Conservation (phyloP, 2,888 invertebrate genomes). For the Melinaea menophilus region DNA sequence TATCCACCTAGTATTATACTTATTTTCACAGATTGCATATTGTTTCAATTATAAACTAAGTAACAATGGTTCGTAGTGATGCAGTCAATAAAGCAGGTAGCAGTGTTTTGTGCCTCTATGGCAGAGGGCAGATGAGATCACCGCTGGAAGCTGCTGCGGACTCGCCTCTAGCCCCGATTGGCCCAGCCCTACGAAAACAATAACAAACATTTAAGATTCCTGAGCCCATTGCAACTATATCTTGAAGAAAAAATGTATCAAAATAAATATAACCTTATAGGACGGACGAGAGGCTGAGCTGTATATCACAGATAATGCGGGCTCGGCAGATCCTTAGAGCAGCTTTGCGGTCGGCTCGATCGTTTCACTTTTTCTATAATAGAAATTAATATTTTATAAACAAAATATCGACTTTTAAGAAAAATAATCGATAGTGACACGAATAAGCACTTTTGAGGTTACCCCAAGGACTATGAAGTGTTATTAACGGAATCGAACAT, state of each 20-base stretch:
- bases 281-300: conserved; percentile 79
- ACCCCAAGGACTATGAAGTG: conserved; percentile 42
- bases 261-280: conserved; percentile 63
- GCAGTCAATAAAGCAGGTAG: conserved; percentile 81
- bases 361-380: conserved; percentile 59
- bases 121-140: conserved; percentile 76
- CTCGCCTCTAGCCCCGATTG: conserved; percentile 82
- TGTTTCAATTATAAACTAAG: conserved; percentile 79
- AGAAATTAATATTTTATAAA: conserved; percentile 26
- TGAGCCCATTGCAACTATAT: conserved; percentile 15
- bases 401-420: conserved; percentile 12
- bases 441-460: conserved; percentile 59
- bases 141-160: conserved; percentile 76
- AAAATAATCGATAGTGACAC: conserved; percentile 32
- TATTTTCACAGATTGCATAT: conserved; percentile 85
- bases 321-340: conserved; percentile 76
- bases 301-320: conserved; percentile 79
- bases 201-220: conserved; percentile 6
- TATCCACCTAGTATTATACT: conserved; percentile 77
- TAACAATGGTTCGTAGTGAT: conserved; percentile 80
- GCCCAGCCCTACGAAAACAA: conserved; percentile 77
- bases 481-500: conserved; percentile 30
- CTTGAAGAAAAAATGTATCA: conserved; percentile 27
- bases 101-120: conserved; percentile 74
- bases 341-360: conserved; percentile 75